These are phyloP conservation scores for Thamnophis elegans DNA, from an alignment of 2,797 vertebrate species.

Conservation along the genomic window DNA sequence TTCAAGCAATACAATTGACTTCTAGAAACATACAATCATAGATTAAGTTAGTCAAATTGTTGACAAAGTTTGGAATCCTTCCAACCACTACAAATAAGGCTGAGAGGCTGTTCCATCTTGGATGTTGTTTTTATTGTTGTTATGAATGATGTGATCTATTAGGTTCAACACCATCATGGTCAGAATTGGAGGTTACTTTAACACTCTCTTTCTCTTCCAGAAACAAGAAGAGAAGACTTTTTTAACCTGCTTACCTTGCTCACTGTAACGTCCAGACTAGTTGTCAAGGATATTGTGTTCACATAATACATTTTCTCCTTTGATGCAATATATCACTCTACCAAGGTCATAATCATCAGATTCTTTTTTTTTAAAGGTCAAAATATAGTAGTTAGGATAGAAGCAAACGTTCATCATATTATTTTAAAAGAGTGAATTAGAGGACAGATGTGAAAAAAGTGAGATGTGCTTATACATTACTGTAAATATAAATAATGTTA, in stretches of 20 bases:
- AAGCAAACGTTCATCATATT: background rate
- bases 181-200: background rate
- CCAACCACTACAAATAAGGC: background rate
- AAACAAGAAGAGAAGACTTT: background rate
- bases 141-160: background rate
- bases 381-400: background rate
- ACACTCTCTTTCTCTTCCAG: background rate
- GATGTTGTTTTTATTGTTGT: background rate
- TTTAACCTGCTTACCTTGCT: background rate
- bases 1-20: background rate
- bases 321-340: background rate
- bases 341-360: background rate
- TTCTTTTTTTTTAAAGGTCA: background rate
- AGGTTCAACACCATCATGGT: background rate
- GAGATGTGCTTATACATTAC: background rate
- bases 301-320: background rate
- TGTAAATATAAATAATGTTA: background rate
- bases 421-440: background rate
- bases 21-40: background rate
- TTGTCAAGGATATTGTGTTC: background rate
- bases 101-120: background rate
- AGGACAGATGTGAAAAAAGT: background rate
- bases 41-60: background rate
- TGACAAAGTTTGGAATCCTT: background rate
- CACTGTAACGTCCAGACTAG: background rate